These are phyloP conservation scores for Leucoraja erinaceus DNA, from an alignment of 2,113 vertebrate species.

Conservation along the genomic window DNA sequence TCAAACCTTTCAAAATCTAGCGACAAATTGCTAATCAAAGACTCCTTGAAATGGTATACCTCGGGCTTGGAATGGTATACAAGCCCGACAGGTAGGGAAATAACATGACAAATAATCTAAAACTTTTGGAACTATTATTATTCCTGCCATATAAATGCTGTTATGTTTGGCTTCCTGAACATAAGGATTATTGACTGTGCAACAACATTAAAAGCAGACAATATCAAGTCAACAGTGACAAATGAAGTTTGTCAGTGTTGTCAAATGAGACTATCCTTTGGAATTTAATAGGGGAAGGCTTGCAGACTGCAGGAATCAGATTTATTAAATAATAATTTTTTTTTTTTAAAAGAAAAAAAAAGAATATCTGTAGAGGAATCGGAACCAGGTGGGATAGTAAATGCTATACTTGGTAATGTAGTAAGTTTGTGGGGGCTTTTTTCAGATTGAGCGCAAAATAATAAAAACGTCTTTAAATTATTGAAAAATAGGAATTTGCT, in stretches of 20 bases:
- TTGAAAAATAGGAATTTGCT: neutral
- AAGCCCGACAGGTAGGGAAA: neutral
- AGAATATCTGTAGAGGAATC: neutral
- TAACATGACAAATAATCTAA: neutral
- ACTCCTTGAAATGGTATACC: neutral
- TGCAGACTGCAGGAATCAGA: neutral
- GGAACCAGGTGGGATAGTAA: neutral
- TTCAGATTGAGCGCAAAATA: neutral
- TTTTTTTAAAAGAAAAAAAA: too few relatives aligned
- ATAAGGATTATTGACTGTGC: neutral
- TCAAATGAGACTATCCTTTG: too few relatives aligned
- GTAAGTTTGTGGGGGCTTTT: neutral
- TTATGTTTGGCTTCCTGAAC: neutral
- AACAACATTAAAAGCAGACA: neutral
- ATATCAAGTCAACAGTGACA: neutral
- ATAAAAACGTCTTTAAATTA: neutral
- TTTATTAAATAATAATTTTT: neutral
- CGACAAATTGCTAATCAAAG: too few relatives aligned
- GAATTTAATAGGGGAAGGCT: neutral
- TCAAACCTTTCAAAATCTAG: too few relatives aligned
- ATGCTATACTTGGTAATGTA: neutral
- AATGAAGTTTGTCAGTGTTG: neutral
- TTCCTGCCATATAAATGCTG: neutral
- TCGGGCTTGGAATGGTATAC: neutral
- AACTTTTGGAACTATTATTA: neutral